Conservation (phyloP, 2,797 vertebrate genomes). For the Amphiprion clarkii region DNA sequence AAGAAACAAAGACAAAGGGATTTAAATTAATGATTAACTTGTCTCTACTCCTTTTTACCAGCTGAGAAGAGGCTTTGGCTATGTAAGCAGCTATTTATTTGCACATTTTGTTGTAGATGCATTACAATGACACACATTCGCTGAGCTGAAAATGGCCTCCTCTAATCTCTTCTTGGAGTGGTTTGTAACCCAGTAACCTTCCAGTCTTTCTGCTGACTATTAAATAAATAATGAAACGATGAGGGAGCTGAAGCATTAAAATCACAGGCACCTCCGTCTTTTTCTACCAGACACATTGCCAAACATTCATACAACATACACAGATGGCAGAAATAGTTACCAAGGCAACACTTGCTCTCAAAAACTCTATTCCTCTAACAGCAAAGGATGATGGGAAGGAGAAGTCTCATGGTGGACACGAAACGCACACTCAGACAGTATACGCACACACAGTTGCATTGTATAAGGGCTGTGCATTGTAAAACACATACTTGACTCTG, state of each 20-base stretch:
- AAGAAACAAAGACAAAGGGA: background rate
- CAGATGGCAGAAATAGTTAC: conserved; percentile 79
- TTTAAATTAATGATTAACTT: conserved; percentile 15
- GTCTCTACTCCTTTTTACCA: background rate
- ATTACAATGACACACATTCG: conserved; percentile 37
- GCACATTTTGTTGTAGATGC: conserved; percentile 21
- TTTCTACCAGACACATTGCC: conserved; percentile 46
- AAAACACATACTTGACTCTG: conserved; percentile 11
- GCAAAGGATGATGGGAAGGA: conserved; percentile 66
- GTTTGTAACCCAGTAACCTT: conserved; percentile 74
- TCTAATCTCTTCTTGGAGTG: conserved; percentile 56
- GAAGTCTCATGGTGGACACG: conserved; percentile 29
- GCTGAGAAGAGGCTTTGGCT: background rate
- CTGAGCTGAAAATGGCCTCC: conserved; percentile 41
- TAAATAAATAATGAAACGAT: conserved; percentile 78
- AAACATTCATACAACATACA: conserved; percentile 62
- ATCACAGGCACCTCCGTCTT: conserved; percentile 46
- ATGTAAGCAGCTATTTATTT: conserved; percentile 25
- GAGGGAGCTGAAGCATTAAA: conserved; percentile 63
- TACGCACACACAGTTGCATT: background rate
- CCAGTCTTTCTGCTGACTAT: conserved; percentile 60
- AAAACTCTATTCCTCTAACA: conserved; percentile 54
- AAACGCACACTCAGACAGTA: conserved; percentile 28
- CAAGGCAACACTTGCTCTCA: conserved; percentile 77
- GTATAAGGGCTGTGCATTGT: conserved; percentile 9